Base-by-base conservation (phyloP, 2,113 vertebrate genomes). In the Odocoileus hemionus region DNA sequence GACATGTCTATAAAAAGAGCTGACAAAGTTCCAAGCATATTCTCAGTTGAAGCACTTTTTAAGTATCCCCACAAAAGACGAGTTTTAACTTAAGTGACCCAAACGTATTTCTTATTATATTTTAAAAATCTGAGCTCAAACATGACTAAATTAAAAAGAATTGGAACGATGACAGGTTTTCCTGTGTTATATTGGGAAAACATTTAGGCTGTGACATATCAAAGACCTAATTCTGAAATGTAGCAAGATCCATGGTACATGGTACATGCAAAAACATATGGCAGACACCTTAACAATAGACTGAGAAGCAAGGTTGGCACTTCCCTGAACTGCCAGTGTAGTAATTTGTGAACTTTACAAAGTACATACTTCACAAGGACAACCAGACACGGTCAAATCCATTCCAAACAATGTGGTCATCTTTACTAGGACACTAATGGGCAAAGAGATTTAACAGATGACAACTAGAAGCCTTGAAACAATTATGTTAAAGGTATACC, bases 91-190 rank as follows among this genome's bases (percentile, higher is more conserved):
- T 39, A 39, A 91, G 6, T 64, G 26, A 93, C 39, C 6, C 23
- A 57, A 98, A 91, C 16, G 21, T 52, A 43, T 85, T 61, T 90
- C 79, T 74, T 85, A 43, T 0, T 52, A 21, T 61, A 87, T 57
- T 84, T 90, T 13, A 80, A 95, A 95, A 93, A 83, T 28, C 12
- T 86, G 54, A 96, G 60, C 12, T 96, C 14, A 74, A 94, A 76
- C 23, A 85, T 21, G 61, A 52, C 30, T 83, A 86, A 87, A 92
- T 85, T 92, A 64, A 84, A 95, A 90, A 96, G 45, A 96, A 95
- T n/a, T 86, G 52, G 21, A 79, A 95, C 70, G 5, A 64, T 93
- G 76, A 95, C 30, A 36, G 54, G 26, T 96, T 95, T 93, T 76
- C 28, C 43, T 57, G 30, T 80, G 11, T 11, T 91, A 11, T 82